Evolutionary conservation across 2,113 vertebrate species (phyloP), one percentile per base, ranked within the genome.

Genomic region (Austrofundulus limnaeus): DNA sequence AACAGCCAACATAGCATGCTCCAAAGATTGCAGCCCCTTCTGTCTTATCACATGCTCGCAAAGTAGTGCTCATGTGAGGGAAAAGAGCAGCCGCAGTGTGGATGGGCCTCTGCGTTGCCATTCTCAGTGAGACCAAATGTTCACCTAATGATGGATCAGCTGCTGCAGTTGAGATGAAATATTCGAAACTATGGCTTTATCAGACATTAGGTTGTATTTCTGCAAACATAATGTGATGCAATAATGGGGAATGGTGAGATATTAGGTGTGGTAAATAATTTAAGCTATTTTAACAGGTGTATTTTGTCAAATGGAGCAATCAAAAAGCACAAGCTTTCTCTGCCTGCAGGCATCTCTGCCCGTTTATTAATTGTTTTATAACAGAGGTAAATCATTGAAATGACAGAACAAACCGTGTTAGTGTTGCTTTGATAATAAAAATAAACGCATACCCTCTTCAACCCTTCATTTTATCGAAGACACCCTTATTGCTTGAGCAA

Each of bases 301-400:
- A 53, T 1, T 11, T 52, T 64, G 52, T 64, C 72, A 61, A 37
- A 52, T 3, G 58, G 1, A 69, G 5, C 31, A 69, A 46, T 53
- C 58, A 72, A 56, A 68, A 59, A 45, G 37, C 21, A 28, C 17
- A 57, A 14, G 53, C 63, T 52, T 15, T 46, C 64, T 50, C 58
- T 37, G 70, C 70, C 77, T 66, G 57, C 62, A 84, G 77, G 80
- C 67, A 60, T 89, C 79, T 51, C 55, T 81, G 76, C 66, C 67
- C 61, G 73, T 75, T 77, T 85, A 87, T 88, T 89, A 85, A 87
- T 78, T 85, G 84, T 88, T 90, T 84, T 85, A 73, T 87, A 50
- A 66, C 60, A 17, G 79, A 85, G 82, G 85, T 88, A 80, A 91
- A 89, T 90, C 64, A 72, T 66, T 79, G 46, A 77, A 88, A 90